Conservation (phyloP, 2,797 vertebrate species). For the Antennarius maculatus region DNA sequence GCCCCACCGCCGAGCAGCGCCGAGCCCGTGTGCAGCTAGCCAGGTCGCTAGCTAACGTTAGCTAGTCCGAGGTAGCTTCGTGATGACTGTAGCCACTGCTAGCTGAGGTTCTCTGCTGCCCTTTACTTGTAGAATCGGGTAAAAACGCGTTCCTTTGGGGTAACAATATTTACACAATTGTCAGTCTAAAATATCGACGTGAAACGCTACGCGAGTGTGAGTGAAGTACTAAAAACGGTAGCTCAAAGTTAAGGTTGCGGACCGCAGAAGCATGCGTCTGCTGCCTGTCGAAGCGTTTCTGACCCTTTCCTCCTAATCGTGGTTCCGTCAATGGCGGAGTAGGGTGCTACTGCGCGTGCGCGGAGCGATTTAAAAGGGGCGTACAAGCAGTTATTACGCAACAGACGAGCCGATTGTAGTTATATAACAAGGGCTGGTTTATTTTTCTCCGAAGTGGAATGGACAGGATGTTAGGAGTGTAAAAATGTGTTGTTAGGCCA, state of each 20-base stretch:
- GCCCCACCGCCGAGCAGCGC: constrained; percentile 74
- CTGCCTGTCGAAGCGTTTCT: constrained; percentile 65
- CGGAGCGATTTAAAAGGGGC: constrained; percentile 26
- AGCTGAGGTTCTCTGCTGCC: constrained; percentile 56
- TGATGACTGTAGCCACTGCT: constrained; percentile 44
- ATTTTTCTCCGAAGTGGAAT: constrained; percentile 30
- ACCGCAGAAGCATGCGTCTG: constrained; percentile 55
- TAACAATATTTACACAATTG: constrained; percentile 19
- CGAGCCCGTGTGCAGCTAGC: constrained; percentile 80
- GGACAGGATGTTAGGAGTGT: background rate
- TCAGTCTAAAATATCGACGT: constrained; percentile 27
- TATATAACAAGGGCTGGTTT: constrained; percentile 71
- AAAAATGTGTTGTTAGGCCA: background rate
- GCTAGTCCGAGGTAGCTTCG: constrained; percentile 68
- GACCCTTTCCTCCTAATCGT: constrained; percentile 73
- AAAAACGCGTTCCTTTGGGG: constrained; percentile 38
- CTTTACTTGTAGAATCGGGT: constrained; percentile 60
- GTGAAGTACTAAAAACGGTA: constrained; percentile 33
- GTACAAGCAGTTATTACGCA: constrained; percentile 73
- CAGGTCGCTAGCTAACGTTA: constrained; percentile 73
- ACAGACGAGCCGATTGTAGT: constrained; percentile 59
- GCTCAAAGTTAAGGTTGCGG: constrained; percentile 44
- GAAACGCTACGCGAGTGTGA: constrained; percentile 1
- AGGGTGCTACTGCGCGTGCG: constrained; percentile 55
- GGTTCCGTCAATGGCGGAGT: constrained; percentile 81